Conservation (phyloP, 2,113 vertebrate genomes). For the Crotalus viridis region DNA sequence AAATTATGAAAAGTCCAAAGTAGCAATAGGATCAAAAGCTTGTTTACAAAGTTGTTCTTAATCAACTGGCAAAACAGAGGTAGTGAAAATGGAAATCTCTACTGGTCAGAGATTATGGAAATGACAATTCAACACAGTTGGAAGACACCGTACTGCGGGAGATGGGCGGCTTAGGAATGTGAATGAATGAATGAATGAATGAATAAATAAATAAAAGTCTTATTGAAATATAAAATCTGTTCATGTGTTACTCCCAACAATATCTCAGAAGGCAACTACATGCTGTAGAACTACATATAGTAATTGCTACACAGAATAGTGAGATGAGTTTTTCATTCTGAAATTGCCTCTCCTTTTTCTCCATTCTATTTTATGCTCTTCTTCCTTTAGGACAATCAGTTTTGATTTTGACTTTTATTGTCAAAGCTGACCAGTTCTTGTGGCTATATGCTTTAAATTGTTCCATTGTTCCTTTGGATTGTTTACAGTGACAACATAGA, state of each 20-base stretch:
- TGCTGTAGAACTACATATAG: background rate
- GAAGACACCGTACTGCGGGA: background rate
- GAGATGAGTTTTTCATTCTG: slow-evolving; percentile 66
- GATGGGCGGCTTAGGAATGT: background rate
- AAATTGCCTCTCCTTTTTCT: slow-evolving; percentile 60
- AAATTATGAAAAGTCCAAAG: no score
- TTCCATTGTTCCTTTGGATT: slow-evolving; percentile 70
- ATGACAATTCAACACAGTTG: background rate
- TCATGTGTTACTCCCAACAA: background rate
- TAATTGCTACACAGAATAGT: slow-evolving; percentile 40
- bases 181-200: no score
- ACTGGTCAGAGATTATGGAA: no score
- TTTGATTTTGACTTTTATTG: slow-evolving; percentile 68
- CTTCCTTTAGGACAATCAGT: slow-evolving; percentile 35
- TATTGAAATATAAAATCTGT: background rate
- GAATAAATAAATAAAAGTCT: background rate
- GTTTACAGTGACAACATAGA: slow-evolving; percentile 62
- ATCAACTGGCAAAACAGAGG: background rate
- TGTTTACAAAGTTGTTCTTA: background rate
- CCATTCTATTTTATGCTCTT: slow-evolving; percentile 46
- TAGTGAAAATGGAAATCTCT: no score
- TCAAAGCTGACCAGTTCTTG: slow-evolving; percentile 61
- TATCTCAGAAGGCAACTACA: background rate
- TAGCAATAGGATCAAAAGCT: background rate
- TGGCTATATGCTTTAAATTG: slow-evolving; percentile 68